Evolutionary conservation across 2,888 invertebrate species (phyloP), one percentile per base, ranked within the genome.

Genomic region (Aphidoletes aphidimyza): DNA sequence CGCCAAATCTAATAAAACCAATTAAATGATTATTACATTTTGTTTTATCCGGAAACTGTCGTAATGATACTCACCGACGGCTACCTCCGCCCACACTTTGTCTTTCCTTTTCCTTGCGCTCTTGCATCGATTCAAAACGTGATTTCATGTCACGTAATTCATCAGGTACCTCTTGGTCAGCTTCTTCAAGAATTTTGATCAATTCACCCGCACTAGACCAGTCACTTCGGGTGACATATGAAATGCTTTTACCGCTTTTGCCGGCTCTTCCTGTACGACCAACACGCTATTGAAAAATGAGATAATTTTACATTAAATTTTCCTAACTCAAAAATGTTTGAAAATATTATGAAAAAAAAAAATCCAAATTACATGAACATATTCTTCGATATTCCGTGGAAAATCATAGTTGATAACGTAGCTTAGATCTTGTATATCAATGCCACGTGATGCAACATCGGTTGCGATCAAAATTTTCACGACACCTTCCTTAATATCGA

Each of bases 211-310:
- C 97, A 88, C 95, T 93, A 17, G 91, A 92, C 96, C 97, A 97
- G 89, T 98, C 97, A 37, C 90, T 90, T 59, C 94, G 91, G 0
- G 97, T 94, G 86, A 98, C 91, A 87, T 95, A 94, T 85, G 81
- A 81, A 81, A 81, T 37, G 22, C 37, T 37, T 81, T 93, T 93
- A 0, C 98, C 98, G 0, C 92, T 93, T 85, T 93, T 93, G 22
- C 98, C 98, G 22, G 98, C 98, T 85, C 98, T 92, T 0, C 98
- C 98, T 0, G 98, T 98, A 85, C 98, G 92, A 0, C 98, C 98
- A n/a, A 98, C 96, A 86, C 98, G 92, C 89, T 98, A 98, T 0
- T 90, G 89, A 14, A 30, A 14, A 0, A 17, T 69, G 2, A 30
- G 8, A 69, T 22, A 54, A 22, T 54, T 54, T 17, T 5, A 69